Evolutionary conservation across 2,113 vertebrate species (phyloP).

Genomic region (Actenoides lindsayi): DNA sequence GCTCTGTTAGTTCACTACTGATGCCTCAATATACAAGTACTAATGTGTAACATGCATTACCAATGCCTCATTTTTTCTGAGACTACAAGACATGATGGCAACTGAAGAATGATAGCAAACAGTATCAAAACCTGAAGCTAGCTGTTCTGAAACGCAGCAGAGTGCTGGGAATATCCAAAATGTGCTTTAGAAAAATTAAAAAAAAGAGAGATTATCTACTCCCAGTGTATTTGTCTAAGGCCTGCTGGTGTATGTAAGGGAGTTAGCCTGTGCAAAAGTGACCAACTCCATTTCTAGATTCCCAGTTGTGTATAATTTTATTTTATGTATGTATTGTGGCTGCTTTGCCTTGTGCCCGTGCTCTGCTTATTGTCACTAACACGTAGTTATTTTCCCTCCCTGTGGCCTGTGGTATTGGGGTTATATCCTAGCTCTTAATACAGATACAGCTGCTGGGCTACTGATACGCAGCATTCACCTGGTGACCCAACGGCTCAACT

Average conservation of each 20-base stretch:
- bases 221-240: neutral
- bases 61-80: neutral
- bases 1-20: neutral
- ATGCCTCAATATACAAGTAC: neutral
- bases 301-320: slow-evolving; percentile 24
- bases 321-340: slow-evolving; percentile 69
- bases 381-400: slow-evolving; percentile 88
- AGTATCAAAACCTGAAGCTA: neutral
- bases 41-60: neutral
- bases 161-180: neutral
- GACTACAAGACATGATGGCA: neutral
- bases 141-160: neutral
- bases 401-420: slow-evolving; percentile 86
- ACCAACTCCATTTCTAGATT: neutral
- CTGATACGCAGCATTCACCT: slow-evolving; percentile 96
- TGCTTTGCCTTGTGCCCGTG: slow-evolving; percentile 78
- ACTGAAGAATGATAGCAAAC: neutral
- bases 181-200: neutral
- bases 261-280: neutral
- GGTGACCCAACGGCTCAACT: slow-evolving; percentile 94
- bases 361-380: slow-evolving; percentile 86
- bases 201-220: neutral
- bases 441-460: slow-evolving; percentile 95
- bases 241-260: neutral
- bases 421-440: slow-evolving; percentile 97